Conservation (phyloP, 2,888 invertebrate species). For the Pyralis farinalis region DNA sequence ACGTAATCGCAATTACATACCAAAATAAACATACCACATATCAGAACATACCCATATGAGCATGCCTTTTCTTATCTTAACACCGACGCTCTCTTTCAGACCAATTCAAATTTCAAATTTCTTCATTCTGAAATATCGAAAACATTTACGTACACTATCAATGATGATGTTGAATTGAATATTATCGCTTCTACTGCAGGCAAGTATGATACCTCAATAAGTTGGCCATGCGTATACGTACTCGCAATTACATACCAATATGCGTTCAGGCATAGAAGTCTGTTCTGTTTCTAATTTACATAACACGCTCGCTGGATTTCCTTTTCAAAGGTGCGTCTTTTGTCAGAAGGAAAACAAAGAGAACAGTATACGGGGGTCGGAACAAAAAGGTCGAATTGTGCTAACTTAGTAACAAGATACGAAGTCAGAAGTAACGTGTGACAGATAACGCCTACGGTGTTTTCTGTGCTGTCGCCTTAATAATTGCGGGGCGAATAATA, state of each 20-base stretch:
- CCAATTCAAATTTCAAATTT: too few relatives aligned
- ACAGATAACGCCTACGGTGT: conserved; percentile 6
- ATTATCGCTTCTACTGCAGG: too few relatives aligned
- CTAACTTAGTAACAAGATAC: conserved; percentile 37
- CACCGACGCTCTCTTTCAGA: too few relatives aligned
- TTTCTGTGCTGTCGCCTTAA: background rate
- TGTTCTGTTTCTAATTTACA: conserved; percentile 59
- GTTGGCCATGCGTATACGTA: too few relatives aligned
- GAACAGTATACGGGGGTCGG: conserved; percentile 34
- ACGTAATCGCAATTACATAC: too few relatives aligned
- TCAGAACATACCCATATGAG: too few relatives aligned
- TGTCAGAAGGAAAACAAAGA: conserved; percentile 62
- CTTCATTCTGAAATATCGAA: too few relatives aligned
- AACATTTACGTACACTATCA: too few relatives aligned
- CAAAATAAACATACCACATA: too few relatives aligned
- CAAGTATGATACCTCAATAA: too few relatives aligned
- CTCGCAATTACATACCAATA: conserved; percentile 18
- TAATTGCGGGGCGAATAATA: background rate
- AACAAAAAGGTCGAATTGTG: conserved; percentile 42
- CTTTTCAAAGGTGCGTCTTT: conserved; percentile 63
- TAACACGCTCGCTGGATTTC: conserved; percentile 58
- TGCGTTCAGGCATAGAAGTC: conserved; percentile 23
- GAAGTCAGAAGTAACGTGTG: conserved; percentile 30
- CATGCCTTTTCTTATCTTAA: too few relatives aligned
- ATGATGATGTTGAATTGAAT: too few relatives aligned